Base-by-base conservation (phyloP, 2,797 vertebrate genomes). In the Centroberyx gerrardi region DNA sequence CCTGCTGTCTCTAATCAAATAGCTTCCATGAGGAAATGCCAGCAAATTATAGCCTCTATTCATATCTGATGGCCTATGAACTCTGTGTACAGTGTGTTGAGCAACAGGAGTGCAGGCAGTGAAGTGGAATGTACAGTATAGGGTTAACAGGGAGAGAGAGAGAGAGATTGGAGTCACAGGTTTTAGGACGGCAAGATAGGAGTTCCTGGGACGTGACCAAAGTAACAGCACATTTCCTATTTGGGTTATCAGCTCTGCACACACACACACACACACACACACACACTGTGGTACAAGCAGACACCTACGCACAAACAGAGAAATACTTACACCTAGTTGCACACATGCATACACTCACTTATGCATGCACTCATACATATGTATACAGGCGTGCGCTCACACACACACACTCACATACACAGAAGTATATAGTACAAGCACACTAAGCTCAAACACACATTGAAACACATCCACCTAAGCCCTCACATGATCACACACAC, bases 11-110 rank as follows among this genome's bases (percentile, higher is more conserved):
- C 90, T 87, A 92, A 93, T 94, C 90, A 90, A 90, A 93, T 92
- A 80, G 88, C 68, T 86, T 88, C 85, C 81, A 80, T 90, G 90
- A 94, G 94, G 93, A 94, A 95, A 94, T 94, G 88, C 94, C 94
- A 90, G 92, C 88, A 89, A 93, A 95, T 96, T 92, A 92, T 80
- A 90, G 82, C 87, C 64, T 81, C 88, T 82, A 84, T 94, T 93
- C 90, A 93, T 91, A 94, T 94, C 92, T 92, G 92, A 94, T 93
- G 92, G 64, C 88, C 86, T 88, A 22, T 90, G 86, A 90, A 91
- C 90, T 76, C 63, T 6, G 36, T 66, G 73, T 52, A 60, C 77
- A 72, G 80, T 78, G 70, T 29, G n/a, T 29, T 22, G 22, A 22
- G 22, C 22, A 22, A 70, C 66, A 67, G 68, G 52, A 27, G 22